Conservation (phyloP, 2,888 invertebrate genomes). For the Macrosoma leucophasiata region DNA sequence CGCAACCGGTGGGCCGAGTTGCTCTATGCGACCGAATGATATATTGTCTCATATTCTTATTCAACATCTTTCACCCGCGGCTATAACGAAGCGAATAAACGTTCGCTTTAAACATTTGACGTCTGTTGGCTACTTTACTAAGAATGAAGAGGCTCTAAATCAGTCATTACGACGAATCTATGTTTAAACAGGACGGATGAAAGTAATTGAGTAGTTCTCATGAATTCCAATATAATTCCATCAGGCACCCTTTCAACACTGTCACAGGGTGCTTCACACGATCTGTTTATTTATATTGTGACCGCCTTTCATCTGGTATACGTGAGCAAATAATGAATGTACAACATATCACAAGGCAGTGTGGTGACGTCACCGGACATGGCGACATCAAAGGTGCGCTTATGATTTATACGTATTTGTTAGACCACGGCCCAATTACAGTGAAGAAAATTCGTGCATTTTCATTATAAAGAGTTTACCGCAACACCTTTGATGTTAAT, state of each 20-base stretch:
- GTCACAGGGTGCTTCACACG: slow-evolving; percentile 52
- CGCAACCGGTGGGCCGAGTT: no score
- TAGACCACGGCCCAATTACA: slow-evolving; percentile 63
- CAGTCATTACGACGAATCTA: slow-evolving; percentile 26
- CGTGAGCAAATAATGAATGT: slow-evolving; percentile 72
- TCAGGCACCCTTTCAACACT: slow-evolving; percentile 54
- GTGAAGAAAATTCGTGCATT: slow-evolving; percentile 62
- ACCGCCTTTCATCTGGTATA: slow-evolving; percentile 69
- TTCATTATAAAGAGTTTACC: slow-evolving; percentile 62
- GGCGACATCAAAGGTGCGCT: slow-evolving; percentile 66
- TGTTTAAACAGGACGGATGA: slow-evolving; percentile 32
- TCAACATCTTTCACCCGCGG: no score
- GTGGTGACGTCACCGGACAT: slow-evolving; percentile 24
- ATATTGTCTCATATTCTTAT: no score
- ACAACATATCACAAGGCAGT: slow-evolving; percentile 54
- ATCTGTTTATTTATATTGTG: slow-evolving; percentile 70
- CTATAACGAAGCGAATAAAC: no score
- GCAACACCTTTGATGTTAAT: slow-evolving; percentile 66
- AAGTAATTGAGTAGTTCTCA: slow-evolving; percentile 45
- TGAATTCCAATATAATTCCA: slow-evolving; percentile 55
- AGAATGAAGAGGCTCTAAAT: slow-evolving; percentile 22
- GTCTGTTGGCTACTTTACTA: no score
- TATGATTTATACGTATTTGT: slow-evolving; percentile 71
- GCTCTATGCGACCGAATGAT: no score
- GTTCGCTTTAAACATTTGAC: no score